Evolutionary conservation across 30 jellyfish, hydroid and myxozoan genomes (phyloP).

Genomic region (Cassiopea andromeda): DNA sequence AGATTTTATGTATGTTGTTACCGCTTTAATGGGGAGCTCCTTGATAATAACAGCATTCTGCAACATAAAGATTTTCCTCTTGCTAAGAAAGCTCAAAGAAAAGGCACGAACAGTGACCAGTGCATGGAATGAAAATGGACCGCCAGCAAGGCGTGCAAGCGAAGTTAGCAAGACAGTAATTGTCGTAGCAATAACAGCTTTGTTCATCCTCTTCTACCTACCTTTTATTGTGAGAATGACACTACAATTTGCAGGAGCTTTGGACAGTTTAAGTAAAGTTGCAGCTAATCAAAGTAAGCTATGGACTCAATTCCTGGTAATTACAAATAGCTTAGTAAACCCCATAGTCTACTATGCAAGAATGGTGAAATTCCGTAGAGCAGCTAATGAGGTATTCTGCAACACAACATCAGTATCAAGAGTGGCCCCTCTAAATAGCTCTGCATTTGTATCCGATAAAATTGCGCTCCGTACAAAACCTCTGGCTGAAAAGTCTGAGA

Average conservation of each 20-base stretch:
- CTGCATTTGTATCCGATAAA: neutral
- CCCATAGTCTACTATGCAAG: slow-evolving; percentile 29
- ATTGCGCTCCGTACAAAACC: neutral
- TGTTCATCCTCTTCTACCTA: slow-evolving; percentile 1
- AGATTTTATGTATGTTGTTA: neutral
- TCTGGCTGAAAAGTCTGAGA: no score
- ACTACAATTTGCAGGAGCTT: neutral
- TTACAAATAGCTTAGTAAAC: slow-evolving; percentile 11
- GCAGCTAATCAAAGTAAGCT: neutral
- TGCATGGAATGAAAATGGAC: neutral
- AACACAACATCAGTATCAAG: neutral
- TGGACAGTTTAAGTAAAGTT: neutral
- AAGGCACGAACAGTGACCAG: neutral
- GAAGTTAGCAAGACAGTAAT: slow-evolving; percentile 4
- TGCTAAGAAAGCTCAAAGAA: neutral
- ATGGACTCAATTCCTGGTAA: slow-evolving; percentile 5
- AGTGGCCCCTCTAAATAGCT: neutral
- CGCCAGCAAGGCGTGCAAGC: no score
- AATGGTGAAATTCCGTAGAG: slow-evolving; percentile 9
- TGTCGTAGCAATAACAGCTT: neutral
- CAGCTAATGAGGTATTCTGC: slow-evolving; percentile 13
- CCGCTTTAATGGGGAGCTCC: neutral
- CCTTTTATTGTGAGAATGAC: neutral
- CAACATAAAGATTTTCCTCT: neutral
- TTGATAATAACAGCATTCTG: neutral